These are phyloP conservation scores for Adoxophyes honmai DNA, from an alignment of 1,140 invertebrate genomes.

Conservation along the genomic window DNA sequence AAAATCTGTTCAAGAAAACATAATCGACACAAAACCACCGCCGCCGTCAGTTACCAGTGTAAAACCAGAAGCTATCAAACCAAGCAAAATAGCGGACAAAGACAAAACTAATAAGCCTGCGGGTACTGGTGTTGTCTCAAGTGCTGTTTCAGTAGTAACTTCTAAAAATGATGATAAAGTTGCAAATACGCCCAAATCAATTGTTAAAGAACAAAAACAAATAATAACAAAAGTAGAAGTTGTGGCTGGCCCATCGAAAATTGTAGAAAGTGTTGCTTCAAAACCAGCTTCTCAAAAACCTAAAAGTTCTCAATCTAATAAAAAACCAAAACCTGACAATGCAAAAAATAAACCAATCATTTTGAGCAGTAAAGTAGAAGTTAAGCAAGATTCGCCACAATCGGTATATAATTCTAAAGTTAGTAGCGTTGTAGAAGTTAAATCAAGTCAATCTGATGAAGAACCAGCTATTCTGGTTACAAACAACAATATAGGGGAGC, in stretches of 20 bases:
- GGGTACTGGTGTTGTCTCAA: slow-evolving; percentile 52
- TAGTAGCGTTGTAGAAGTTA: slow-evolving; percentile 75
- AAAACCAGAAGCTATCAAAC: slow-evolving; percentile 76
- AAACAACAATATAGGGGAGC: slow-evolving; percentile 85
- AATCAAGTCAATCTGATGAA: slow-evolving; percentile 64
- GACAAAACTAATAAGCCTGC: slow-evolving; percentile 60
- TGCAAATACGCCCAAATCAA: slow-evolving; percentile 58
- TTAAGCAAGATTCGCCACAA: slow-evolving; percentile 59
- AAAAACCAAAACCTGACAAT: slow-evolving; percentile 48
- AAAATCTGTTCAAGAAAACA: slow-evolving; percentile 67
- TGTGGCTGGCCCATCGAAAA: slow-evolving; percentile 71
- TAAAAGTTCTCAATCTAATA: slow-evolving; percentile 42
- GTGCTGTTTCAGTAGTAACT: slow-evolving; percentile 70
- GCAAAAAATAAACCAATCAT: slow-evolving; percentile 54
- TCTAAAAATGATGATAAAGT: slow-evolving; percentile 71
- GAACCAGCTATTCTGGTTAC: slow-evolving; percentile 74
- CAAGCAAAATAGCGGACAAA: slow-evolving; percentile 76
- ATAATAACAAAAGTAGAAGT: slow-evolving; percentile 79
- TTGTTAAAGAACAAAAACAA: slow-evolving; percentile 66
- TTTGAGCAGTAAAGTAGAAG: slow-evolving; percentile 75
- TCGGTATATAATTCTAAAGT: slow-evolving; percentile 58
- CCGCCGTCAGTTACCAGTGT: slow-evolving; percentile 62
- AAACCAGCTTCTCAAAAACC: slow-evolving; percentile 45
- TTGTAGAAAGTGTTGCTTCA: slow-evolving; percentile 51
- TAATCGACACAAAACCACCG: slow-evolving; percentile 78